Evolutionary conservation across 2,797 vertebrate species (phyloP).

Genomic region (Premnoplex brunnescens): DNA sequence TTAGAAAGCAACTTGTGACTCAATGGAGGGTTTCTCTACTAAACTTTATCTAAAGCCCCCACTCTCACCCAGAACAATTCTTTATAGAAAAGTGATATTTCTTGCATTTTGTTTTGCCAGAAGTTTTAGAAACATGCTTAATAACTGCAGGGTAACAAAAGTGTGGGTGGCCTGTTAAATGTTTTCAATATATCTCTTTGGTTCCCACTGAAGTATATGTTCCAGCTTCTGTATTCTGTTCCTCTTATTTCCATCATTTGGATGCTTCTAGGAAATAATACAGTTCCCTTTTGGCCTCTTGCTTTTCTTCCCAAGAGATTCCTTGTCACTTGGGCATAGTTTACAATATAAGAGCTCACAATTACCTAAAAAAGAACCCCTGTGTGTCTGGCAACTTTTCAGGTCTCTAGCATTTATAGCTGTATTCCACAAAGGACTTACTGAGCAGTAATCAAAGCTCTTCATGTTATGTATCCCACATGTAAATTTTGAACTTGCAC

Average conservation of each 20-base stretch:
- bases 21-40: not conserved
- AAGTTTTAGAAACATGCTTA: not conserved
- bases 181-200: not conserved
- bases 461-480: not conserved
- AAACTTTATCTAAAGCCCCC: not conserved
- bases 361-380: not conserved
- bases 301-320: not conserved
- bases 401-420: not conserved
- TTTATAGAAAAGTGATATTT: not conserved
- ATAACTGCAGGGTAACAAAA: not conserved
- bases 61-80: not conserved
- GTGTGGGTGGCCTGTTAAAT: not conserved
- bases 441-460: not conserved
- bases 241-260: not conserved
- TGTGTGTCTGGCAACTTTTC: not conserved
- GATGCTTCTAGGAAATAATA: not conserved
- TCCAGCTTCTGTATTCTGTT: not conserved
- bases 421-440: not conserved
- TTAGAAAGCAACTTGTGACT: not conserved
- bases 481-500: not conserved
- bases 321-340: not conserved
- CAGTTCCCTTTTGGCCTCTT: not conserved
- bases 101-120: not conserved
- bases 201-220: not conserved
- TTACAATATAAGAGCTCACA: not conserved